Evolutionary conservation across 1,140 invertebrate species (phyloP).

Genomic region (Zaprionus gabonicus): DNA sequence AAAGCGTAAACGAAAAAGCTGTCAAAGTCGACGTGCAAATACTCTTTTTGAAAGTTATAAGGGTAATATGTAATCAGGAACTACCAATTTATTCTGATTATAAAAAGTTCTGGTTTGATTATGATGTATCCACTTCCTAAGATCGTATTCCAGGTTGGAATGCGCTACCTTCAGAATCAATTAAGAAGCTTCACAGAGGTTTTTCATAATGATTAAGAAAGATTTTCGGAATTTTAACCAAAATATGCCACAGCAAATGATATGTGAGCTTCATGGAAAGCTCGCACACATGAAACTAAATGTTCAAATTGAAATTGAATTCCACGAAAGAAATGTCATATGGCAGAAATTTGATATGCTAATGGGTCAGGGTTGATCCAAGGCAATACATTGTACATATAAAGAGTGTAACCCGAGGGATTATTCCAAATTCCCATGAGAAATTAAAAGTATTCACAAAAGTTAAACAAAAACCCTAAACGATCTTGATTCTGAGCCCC

Average conservation of each 20-base stretch:
- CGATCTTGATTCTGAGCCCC: background rate
- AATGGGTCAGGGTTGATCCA: background rate
- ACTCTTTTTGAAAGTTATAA: background rate
- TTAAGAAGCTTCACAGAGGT: too few species aligned
- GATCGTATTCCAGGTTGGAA: too few species aligned
- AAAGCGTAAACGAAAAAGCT: background rate
- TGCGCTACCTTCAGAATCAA: too few species aligned
- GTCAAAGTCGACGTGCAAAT: background rate
- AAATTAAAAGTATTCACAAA: background rate
- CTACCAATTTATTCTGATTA: background rate
- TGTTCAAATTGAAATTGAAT: background rate
- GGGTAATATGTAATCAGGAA: too few species aligned
- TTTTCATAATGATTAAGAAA: too few species aligned
- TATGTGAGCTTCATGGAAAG: background rate
- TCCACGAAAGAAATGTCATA: background rate
- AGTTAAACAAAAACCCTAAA: background rate
- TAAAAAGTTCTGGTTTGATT: too few species aligned
- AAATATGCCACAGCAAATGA: background rate
- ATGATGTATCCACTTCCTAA: too few species aligned
- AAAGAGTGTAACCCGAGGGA: background rate
- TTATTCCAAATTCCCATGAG: conserved; percentile 3
- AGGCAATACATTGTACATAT: background rate
- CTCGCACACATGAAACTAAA: background rate
- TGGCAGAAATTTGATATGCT: background rate
- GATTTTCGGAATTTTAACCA: too few species aligned